Percentiles rank a stretch among this genome's conserved stretches.
Conservation (phyloP, 2,888 invertebrate species). For the Coenonympha glycerion region DNA sequence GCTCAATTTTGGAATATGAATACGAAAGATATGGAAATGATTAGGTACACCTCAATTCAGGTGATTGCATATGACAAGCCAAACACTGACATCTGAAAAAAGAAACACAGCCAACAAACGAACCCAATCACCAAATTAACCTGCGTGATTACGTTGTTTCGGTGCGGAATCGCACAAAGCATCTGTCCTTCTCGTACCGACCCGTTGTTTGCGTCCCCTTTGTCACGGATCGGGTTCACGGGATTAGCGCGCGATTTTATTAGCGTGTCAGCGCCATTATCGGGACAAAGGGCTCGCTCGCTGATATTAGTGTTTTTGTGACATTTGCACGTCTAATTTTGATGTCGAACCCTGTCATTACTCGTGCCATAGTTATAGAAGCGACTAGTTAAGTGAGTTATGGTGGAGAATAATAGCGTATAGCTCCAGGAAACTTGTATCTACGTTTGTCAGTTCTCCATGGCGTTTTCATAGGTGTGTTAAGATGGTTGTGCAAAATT, state of each 20-base stretch:
- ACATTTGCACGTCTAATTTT: slow-evolving; percentile 6
- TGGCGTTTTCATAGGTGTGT: no score
- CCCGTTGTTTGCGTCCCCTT: slow-evolving; percentile 9
- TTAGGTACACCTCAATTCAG: no score
- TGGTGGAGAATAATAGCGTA: no score
- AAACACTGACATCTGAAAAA: no score
- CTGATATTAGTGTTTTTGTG: slow-evolving; percentile 7
- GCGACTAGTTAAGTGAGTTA: no score
- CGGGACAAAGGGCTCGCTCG: slow-evolving; percentile 7
- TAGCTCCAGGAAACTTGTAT: no score
- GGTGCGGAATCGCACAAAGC: neutral
- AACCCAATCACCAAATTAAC: neutral
- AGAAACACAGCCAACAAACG: no score
- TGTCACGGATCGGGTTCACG: slow-evolving; percentile 12
- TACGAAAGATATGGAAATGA: no score
- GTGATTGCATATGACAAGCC: no score
- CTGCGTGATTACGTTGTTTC: neutral
- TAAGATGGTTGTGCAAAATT: no score
- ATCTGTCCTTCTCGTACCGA: slow-evolving; percentile 1
- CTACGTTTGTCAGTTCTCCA: no score
- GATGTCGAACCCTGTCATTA: neutral
- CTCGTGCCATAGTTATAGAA: neutral
- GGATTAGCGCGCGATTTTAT: slow-evolving; percentile 14
- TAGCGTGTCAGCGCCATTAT: slow-evolving; percentile 13
- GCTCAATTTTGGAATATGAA: no score